Evolutionary conservation across 1,140 invertebrate genomes (phyloP).

Genomic region (Kradibia gibbosae): DNA sequence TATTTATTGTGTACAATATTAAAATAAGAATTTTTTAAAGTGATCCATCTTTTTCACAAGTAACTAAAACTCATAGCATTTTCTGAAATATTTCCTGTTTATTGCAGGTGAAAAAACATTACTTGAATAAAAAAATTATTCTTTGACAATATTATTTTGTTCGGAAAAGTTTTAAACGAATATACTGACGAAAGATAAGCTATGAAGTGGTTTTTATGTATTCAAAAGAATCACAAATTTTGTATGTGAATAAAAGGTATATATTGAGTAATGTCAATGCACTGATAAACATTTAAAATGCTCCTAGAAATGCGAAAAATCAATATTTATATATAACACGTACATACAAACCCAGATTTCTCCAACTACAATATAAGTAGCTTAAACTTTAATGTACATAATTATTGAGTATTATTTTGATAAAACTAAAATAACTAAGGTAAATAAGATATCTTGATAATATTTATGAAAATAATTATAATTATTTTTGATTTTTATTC

Average conservation of each 20-base stretch:
- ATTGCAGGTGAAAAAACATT: not conserved
- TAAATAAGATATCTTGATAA: too few relatives aligned
- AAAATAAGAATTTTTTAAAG: not conserved
- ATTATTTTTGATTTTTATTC: not conserved
- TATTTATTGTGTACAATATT: not conserved
- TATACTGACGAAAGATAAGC: not conserved
- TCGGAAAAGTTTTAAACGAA: not conserved
- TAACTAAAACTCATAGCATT: not conserved
- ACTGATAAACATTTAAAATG: conserved; percentile 23
- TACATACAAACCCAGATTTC: conserved; percentile 14
- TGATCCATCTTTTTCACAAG: not conserved
- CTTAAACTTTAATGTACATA: conserved; percentile 30
- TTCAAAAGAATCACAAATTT: conserved; percentile 39
- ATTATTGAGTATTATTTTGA: not conserved
- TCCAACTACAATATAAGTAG: conserved; percentile 3
- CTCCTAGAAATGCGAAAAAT: conserved; percentile 1
- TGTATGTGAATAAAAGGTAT: conserved; percentile 18
- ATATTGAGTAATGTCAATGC: conserved; percentile 1
- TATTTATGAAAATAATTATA: not conserved
- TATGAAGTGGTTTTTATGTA: conserved; percentile 24
- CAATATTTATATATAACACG: not conserved
- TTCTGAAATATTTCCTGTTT: not conserved
- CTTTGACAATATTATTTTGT: not conserved
- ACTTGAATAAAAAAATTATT: not conserved
- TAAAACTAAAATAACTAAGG: not conserved